Evolutionary conservation across 2,797 vertebrate genomes (phyloP), one percentile per base, ranked within the genome.

Genomic region (Valencia hispanica): DNA sequence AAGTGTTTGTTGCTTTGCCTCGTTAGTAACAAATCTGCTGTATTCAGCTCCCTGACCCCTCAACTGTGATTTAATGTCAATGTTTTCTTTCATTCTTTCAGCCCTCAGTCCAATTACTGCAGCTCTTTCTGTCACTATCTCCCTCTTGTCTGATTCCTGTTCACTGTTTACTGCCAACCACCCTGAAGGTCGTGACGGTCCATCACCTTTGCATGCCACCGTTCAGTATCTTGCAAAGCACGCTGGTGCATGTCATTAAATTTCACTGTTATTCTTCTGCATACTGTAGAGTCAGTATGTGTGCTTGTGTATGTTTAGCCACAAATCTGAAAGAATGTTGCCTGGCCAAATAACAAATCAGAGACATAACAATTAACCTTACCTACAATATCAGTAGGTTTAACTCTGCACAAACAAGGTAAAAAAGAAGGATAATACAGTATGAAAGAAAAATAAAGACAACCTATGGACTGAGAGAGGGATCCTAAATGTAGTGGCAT

Each of bases 161-260:
- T 92, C 87, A 87, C 73, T 77, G 79, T 89, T 89, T 88, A 79
- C 81, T 77, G 78, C 77, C 85, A 77, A 74, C 73, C 82, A 55
- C 70, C 41, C 15, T 79, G 82, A 88, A 91, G 88, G 91, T 92
- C 89, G 87, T 79, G 73, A 78, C 79, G 82, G 90, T 87, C 83
- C 84, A 80, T 90, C 86, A 80, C 80, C 72, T 89, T 70, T 82
- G 75, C 79, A 81, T 88, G 85, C 73, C 66, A 57, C 65, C 30
- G 48, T 69, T 87, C 68, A 43, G 25, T 74, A 66, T 78, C 36
- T 76, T 79, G 51, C 55, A 57, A 80, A 79, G 79, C 59, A 25
- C 51, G 69, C 36, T 66, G 15, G 41, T 72, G 65, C 36, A 79
- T 86, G 50, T 74, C 65, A 82, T 82, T 80, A 3, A 45, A 77